phyloP scores from a whole-genome alignment of 2,888 invertebrate species.

The Tipula lateralis region DNA sequence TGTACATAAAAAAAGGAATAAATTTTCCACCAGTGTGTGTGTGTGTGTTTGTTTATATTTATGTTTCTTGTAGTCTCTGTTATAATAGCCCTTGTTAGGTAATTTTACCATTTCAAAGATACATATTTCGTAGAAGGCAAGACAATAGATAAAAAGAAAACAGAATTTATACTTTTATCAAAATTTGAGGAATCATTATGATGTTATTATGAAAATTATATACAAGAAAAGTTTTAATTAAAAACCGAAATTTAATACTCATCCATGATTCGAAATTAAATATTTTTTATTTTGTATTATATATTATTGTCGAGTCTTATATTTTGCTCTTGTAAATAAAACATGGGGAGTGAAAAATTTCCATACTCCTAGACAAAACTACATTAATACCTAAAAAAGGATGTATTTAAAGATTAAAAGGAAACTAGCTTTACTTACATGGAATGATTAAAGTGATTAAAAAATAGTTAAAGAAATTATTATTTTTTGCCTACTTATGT shows the following conservation, averaged over 20 bases:
- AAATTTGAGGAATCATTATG: not conserved
- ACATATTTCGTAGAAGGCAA: not conserved
- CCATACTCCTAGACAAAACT: not conserved
- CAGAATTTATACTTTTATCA: not conserved
- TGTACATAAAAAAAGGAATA: not conserved
- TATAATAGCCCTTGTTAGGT: not conserved
- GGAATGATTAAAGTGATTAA: not conserved
- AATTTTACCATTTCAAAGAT: not conserved
- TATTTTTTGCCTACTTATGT: not conserved
- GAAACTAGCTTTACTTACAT: not conserved
- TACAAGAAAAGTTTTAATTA: not conserved
- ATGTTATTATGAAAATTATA: not conserved
- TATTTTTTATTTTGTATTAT: not conserved
- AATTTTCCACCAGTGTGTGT: not conserved
- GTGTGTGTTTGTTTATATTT: not conserved
- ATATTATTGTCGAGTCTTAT: not conserved
- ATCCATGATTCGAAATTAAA: not conserved
- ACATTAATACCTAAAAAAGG: not conserved
- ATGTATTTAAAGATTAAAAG: not conserved
- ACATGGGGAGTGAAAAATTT: not conserved
- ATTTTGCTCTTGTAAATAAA: not conserved
- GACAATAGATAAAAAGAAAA: not conserved
- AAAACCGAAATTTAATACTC: not conserved
- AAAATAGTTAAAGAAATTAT: not conserved
- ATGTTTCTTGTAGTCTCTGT: not conserved